Conservation (phyloP, 2,797 vertebrate genomes). For the Hybognathus amarus region DNA sequence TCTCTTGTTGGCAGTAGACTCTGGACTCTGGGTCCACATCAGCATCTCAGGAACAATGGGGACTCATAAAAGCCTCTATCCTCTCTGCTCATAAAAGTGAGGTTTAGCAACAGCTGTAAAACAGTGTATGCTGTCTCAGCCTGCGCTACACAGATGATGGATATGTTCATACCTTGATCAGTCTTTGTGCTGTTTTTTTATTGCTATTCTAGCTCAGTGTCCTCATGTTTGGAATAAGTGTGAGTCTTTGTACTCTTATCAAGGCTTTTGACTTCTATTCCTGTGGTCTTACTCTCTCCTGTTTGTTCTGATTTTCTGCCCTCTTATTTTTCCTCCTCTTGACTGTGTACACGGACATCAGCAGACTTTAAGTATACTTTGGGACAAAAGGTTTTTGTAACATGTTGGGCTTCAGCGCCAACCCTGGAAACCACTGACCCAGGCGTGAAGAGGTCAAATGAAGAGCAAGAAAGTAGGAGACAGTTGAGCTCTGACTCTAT, state of each 20-base stretch:
- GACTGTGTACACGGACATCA: neutral
- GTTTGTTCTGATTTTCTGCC: neutral
- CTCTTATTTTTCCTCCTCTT: neutral
- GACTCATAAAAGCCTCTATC: conserved; percentile 65
- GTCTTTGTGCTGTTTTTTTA: too few species aligned
- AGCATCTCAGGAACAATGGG: neutral
- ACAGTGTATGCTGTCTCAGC: neutral
- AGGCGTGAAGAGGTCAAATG: neutral
- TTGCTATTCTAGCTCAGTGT: neutral
- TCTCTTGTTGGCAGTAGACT: conserved; percentile 76
- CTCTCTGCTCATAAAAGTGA: conserved; percentile 57
- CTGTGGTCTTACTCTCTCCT: neutral
- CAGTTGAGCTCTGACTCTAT: neutral
- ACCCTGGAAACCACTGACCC: neutral
- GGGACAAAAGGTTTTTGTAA: neutral
- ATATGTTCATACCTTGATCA: neutral
- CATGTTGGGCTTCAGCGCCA: neutral
- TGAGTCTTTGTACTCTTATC: neutral
- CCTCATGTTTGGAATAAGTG: neutral
- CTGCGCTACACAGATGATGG: neutral
- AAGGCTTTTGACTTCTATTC: neutral
- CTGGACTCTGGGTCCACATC: conserved; percentile 75
- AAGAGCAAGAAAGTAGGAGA: neutral
- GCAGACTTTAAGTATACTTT: neutral
- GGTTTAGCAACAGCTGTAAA: conserved; percentile 14